Base-by-base conservation (phyloP, 2,113 vertebrate genomes). In the Pionites leucogaster region DNA sequence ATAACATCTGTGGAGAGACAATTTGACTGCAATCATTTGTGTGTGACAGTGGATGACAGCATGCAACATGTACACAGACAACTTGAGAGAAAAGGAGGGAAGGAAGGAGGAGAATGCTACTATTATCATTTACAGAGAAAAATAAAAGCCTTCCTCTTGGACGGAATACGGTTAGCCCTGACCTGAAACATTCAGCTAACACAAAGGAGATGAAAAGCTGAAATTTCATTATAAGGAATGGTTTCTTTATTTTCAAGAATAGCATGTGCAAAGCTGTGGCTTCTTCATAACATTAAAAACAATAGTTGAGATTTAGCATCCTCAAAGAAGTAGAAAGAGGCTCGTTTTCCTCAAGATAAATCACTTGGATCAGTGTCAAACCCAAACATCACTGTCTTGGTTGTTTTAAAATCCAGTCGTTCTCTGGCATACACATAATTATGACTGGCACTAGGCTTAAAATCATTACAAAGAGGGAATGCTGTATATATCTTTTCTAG, bases 171-270 rank as follows among this genome's bases (percentile, higher is more conserved):
- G 50, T 35, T 49, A 84, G 64, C 25, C 17, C 33, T 75, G 39
- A 70, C 50, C 22, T 39, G 64, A 92, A 89, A 75, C 20, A 13
- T 60, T 89, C 86, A 41, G 33, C 47, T 82, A 76, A 87, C 65
- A 88, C 7, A 25, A 82, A 78, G 39, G 65, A 83, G 70, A 88
- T 75, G 27, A 82, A 93, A 92, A 90, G 44, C 27, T 91, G 57
- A 59, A 33, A 64, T 79, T 71, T 75, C 44, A 28, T 80, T 74
- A 64, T 42, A 82, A 74, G 68, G 46, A 81, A 94, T 74, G 31
- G 11, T 76, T 87, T 64, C 81, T 96, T 94, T 96, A 97, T 96
- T 96, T 72, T 17, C 5, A 17, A 80, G 44, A 67, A 59, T 4
- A 77, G 24, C 6, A 63, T 5, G 62, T 86, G 86, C 77, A 95